These are phyloP conservation scores for Ernsta delagoae DNA, from an alignment of 2,888 invertebrate genomes.

Conservation along the genomic window DNA sequence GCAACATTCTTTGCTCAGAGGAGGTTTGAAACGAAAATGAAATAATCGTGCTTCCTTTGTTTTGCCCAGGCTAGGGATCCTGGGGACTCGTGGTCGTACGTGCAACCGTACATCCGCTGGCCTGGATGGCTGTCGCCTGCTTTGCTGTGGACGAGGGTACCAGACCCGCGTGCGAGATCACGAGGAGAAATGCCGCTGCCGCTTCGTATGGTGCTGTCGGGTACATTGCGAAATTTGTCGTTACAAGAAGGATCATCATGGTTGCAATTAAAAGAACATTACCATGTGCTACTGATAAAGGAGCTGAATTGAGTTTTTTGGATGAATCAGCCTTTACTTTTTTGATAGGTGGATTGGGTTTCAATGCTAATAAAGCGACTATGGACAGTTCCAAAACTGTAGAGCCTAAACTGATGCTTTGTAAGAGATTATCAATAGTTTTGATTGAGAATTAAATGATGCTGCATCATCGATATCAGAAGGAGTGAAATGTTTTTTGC, in stretches of 20 bases:
- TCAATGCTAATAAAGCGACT: too few relatives aligned
- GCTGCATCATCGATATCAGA: neutral
- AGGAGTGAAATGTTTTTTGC: too few relatives aligned
- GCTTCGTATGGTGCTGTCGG: conserved; percentile 96
- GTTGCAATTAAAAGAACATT: conserved; percentile 88
- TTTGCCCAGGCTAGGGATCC: conserved; percentile 88
- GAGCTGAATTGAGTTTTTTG: neutral
- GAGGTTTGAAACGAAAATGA: too few relatives aligned
- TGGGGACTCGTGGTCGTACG: conserved; percentile 92
- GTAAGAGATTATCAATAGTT: neutral
- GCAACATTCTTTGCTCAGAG: too few relatives aligned
- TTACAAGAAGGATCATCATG: conserved; percentile 92
- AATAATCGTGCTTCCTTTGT: neutral
- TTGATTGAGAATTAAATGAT: neutral
- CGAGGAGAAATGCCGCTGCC: conserved; percentile 94
- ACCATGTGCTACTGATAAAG: too few relatives aligned
- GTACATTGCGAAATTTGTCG: conserved; percentile 94
- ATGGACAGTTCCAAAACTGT: neutral
- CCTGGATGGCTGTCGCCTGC: conserved; percentile 93
- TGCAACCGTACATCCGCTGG: conserved; percentile 94
- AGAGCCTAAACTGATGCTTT: neutral
- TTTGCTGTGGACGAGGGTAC: conserved; percentile 96
- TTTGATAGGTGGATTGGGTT: neutral
- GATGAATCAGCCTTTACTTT: neutral
- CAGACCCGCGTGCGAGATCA: conserved; percentile 93